Conservation (phyloP, 2,113 vertebrate genomes). For the Camelus dromedarius region DNA sequence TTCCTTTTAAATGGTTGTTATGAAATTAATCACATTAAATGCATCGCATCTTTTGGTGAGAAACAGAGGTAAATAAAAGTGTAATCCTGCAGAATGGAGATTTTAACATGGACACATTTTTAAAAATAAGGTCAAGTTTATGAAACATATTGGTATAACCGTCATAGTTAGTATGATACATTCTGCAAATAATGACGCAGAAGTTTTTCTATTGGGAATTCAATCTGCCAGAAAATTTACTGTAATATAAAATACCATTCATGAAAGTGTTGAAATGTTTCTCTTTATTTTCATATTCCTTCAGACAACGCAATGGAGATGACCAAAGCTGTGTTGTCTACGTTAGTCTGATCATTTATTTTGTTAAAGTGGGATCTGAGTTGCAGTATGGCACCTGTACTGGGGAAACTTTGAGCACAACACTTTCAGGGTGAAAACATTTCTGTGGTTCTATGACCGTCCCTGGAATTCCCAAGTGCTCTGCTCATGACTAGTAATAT, state of each 20-base stretch:
- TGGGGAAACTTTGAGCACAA: constrained; percentile 68
- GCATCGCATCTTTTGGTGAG: constrained; percentile 1
- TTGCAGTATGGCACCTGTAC: constrained; percentile 57
- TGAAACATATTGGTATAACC: constrained; percentile 66
- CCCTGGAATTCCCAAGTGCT: constrained; percentile 52
- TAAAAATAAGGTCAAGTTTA: neutral
- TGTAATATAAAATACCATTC: neutral
- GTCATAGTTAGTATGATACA: neutral
- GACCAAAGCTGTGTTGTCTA: constrained; percentile 73
- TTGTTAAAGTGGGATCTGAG: constrained; percentile 70
- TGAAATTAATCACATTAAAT: constrained; percentile 27
- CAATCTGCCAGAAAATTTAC: neutral
- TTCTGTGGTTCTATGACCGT: constrained; percentile 60
- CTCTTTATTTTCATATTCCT: constrained; percentile 10
- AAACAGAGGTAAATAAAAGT: constrained; percentile 49
- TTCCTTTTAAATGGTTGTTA: constrained; percentile 58
- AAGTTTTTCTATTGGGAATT: neutral
- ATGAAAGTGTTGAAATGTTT: neutral
- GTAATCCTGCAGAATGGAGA: neutral
- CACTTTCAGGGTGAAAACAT: constrained; percentile 70
- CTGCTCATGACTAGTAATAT: constrained; percentile 65
- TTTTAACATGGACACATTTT: constrained; percentile 35
- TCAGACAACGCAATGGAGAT: neutral
- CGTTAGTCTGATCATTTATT: constrained; percentile 71
- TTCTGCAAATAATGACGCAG: neutral